A percentile compares a stretch with the other conserved stretches of the same genome.
These are phyloP conservation scores for Thunnus albacares DNA, from an alignment of 2,797 vertebrate species.

Conservation along the genomic window DNA sequence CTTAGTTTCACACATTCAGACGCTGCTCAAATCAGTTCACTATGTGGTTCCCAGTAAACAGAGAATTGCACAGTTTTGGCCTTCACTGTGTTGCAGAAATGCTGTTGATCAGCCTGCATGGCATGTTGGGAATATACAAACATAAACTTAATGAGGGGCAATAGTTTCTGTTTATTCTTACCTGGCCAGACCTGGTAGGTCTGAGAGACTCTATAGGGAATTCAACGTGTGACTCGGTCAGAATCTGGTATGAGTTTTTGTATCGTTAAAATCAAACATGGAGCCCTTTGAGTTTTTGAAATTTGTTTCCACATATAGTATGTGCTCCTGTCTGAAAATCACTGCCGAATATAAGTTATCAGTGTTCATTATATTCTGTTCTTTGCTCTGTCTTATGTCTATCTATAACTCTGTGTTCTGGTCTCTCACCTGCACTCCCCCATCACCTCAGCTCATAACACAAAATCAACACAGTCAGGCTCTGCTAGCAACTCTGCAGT, in stretches of 20 bases:
- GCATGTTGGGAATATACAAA: background rate
- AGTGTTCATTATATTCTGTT: conserved; percentile 54
- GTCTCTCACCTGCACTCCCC: conserved; percentile 58
- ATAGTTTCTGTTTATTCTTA: background rate
- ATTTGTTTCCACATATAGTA: background rate
- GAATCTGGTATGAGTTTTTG: conserved; percentile 1
- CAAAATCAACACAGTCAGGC: conserved; percentile 64
- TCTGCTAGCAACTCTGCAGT: conserved; percentile 17
- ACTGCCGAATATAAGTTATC: conserved; percentile 28
- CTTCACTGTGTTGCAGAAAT: conserved; percentile 1
- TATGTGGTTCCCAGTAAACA: background rate
- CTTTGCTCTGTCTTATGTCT: conserved; percentile 46
- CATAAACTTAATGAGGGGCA: background rate
- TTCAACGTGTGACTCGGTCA: background rate
- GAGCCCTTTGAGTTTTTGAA: conserved; percentile 2
- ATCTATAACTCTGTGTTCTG: conserved; percentile 50
- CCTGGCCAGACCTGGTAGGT: background rate
- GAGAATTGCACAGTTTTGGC: conserved; percentile 5
- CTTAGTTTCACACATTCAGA: conserved; percentile 18
- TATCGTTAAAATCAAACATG: conserved; percentile 46
- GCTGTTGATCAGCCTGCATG: background rate
- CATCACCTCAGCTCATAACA: conserved; percentile 76
- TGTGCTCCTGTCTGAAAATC: conserved; percentile 30
- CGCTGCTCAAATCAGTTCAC: conserved; percentile 6
- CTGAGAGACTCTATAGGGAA: background rate